Base-by-base conservation (phyloP, 1,140 invertebrate species). In the Ganaspis sp. region DNA sequence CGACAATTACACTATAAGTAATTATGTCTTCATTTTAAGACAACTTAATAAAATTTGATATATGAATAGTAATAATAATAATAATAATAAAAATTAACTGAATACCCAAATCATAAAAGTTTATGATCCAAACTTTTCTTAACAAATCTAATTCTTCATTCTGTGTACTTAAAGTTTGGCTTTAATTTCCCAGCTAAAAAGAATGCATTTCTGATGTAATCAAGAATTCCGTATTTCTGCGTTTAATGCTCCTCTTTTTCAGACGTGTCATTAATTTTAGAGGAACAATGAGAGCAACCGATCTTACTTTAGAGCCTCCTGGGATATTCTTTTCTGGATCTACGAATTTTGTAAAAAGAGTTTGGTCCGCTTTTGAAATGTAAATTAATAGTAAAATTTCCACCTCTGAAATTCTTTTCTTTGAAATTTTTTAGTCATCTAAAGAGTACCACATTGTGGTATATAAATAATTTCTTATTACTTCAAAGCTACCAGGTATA, bases 191-290 rank as follows among this genome's bases (percentile, higher is more conserved):
- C 2, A 29, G 12, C 26, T 26, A 9, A 58, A 58, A 29, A 23
- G 12, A 64, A 64, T 64, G 54, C 54, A 64, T 64, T 64, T 29
- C 21, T 29, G 21, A 29, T 29, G 26, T 64, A 29, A 29, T 64
- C 11, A 64, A 64, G 58, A 64, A 29, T 15, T 34, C 58, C 21
- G 23, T 26, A 29, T n/a, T 64, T 29, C 23, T 29, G 23, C 23
- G 9, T 9, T 64, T 64, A 34, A 64, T 64, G 58, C 58, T 29
- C 23, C 15, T 64, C 58, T 64, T 29, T 64, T 34, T 29, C 9
- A 64, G 15, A n/a, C 15, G 58, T 34, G 26, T 64, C 58, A 64
- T 64, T 64, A 64, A 64, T 64, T 64, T 64, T 34, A 29, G 12
- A 64, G 12, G 23, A 64, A 64, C 23, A 64, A 64, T 64, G 26